Base-by-base conservation (phyloP, 2,113 vertebrate species). In the Uropsilus gracilis region DNA sequence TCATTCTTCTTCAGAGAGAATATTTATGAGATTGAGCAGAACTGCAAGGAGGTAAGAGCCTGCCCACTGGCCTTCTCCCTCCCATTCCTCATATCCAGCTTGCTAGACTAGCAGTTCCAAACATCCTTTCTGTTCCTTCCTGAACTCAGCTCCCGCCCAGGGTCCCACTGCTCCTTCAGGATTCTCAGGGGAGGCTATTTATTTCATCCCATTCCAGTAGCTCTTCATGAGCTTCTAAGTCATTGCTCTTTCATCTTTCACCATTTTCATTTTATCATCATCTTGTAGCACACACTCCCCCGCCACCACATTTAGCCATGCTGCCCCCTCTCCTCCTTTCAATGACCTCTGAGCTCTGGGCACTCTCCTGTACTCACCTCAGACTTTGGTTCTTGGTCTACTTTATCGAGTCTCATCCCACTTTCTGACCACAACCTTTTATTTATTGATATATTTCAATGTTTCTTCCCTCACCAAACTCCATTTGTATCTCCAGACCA, bases 1-100 rank as follows among this genome's bases (percentile, higher is more conserved):
- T 99, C 98, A 98, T 99, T 98, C 99, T 99, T 98, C 96, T 98
- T 96, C 97, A 97, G 86, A 98, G 94, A 98, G 96, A 98, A 91
- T 96, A 98, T 97, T 98, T 99, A 57, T 73, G 53, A 96, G 61
- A 96, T 87, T 2, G 94, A 86, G 95, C 88, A 87, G 14, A 93
- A 73, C 30, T 3, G 78, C 63, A 73, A 91, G 86, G 48, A 46
- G 26, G 75, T 94, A 76, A 83, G 13, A 91, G 73, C 6, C 57
- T 94, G 5, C 48, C 16, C 82, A 7, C 1, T 48, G 53, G 37
- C 6, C 46, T 14, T 78, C 82, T 71, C 30, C 46, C 75, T 83
- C 71, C 73, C 24, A 50, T 18, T 20, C 17, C 20, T 86, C 4
- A 44, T 26, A 53, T 3, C 28, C 39, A 28, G 7, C 4, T 30